Conservation (phyloP, 2,888 invertebrate species). For the Coleophora flavipennella region DNA sequence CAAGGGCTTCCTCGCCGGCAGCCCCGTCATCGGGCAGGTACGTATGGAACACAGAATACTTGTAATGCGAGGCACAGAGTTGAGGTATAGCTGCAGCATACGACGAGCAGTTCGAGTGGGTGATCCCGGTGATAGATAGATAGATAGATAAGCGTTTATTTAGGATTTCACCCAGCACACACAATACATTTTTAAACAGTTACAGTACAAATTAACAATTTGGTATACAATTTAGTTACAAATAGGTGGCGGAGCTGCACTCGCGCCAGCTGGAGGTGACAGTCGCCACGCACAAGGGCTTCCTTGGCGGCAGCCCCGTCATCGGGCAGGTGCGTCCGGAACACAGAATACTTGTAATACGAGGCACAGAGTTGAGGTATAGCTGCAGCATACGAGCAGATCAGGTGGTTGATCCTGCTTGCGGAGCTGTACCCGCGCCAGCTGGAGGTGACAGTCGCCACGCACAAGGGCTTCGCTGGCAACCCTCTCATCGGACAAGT, state of each 20-base stretch:
- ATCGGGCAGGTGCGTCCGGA: slow-evolving; percentile 80
- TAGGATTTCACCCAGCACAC: no score
- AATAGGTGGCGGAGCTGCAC: slow-evolving; percentile 86
- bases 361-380: no score
- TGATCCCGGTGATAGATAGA: no score
- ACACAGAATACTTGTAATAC: background rate
- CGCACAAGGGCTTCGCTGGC: slow-evolving; percentile 90
- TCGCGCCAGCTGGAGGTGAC: slow-evolving; percentile 86
- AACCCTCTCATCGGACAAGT: slow-evolving; percentile 89
- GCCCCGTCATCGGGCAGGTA: no score
- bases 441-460: slow-evolving; percentile 89
- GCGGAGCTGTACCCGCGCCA: slow-evolving; percentile 84
- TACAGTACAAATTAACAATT: no score
- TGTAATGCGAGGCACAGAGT: no score
- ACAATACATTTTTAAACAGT: no score
- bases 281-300: slow-evolving; percentile 90
- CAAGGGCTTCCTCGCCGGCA: no score
- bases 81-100: no score
- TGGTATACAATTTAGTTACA: no score
- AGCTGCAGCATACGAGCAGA: slow-evolving; percentile 87
- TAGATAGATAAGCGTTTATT: no score
- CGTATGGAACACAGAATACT: no score
- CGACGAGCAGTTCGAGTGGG: slow-evolving; percentile 94
- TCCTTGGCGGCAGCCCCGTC: slow-evolving; percentile 85
- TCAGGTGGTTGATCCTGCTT: slow-evolving; percentile 89